Evolutionary conservation across 2,888 invertebrate species (phyloP), one percentile per base, ranked within the genome.

Genomic region (Napeogenes sylphis): DNA sequence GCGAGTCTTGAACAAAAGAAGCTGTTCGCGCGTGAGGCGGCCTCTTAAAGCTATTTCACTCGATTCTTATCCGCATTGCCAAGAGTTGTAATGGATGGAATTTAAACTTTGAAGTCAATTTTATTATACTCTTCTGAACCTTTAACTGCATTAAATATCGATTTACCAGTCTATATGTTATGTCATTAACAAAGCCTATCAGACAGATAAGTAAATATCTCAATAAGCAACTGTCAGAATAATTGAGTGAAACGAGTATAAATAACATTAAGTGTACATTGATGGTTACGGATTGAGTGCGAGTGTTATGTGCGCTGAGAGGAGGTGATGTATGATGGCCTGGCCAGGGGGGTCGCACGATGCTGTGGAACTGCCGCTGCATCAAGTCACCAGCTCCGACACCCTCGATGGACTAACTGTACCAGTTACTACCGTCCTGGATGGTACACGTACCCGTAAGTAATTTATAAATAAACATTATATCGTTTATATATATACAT

Each of bases 311-410:
- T 55, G 65, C 51, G 71, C 68, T 70, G 59, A 70, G 62, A 69
- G 61, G 61, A 59, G 73, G 78, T 75, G 75, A 78, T 76, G 83
- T 69, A 67, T 63, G 57, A 64, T 90, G 90, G 90, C 90, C 76
- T 90, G 90, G 90, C 90, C 90, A 8, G 89, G 84, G 21, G 87
- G 86, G 67, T 77, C 83, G 57, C 75, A 81, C 66, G 88, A 84
- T 53, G 77, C 79, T 12, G 87, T 86, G 73, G 88, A 88, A 65
- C 77, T 90, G 70, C 79, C 87, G 14, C 71, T 84, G 69, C 84
- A 82, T 53, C 72, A 72, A 58, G 70, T 75, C 59, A 65, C 68
- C 60, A 68, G 74, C 65, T 64, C 70, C 5, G 71, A 74, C 62
- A 74, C 75, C 13, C 59, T 76, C 30, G 79, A 77, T 14, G 69